Percentiles rank a stretch among this genome's conserved stretches.
Evolutionary conservation across 2,888 invertebrate genomes (phyloP).

Genomic region (Junonia oenone): DNA sequence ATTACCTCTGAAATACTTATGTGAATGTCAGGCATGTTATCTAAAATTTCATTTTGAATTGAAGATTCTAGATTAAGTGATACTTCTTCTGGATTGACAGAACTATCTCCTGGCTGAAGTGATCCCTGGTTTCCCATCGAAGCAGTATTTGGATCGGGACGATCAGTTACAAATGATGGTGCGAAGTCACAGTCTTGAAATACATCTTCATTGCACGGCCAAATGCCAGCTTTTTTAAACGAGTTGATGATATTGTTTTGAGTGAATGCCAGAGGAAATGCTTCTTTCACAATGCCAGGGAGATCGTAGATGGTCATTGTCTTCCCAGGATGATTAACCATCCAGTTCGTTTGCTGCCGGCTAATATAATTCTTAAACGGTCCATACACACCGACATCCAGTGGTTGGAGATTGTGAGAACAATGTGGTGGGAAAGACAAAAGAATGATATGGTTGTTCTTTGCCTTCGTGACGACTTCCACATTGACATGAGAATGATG

Average conservation of each 20-base stretch:
- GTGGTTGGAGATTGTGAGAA: constrained; percentile 44
- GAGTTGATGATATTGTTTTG: no score
- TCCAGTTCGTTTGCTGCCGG: constrained; percentile 16
- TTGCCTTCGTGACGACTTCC: constrained; percentile 24
- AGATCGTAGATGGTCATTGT: constrained; percentile 30
- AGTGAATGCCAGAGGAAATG: no score
- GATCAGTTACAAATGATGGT: constrained; percentile 1
- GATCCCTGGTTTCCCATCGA: not conserved
- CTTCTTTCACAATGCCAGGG: constrained; percentile 9
- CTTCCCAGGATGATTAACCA: constrained; percentile 24
- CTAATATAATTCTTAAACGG: constrained; percentile 29
- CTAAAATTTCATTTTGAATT: not conserved
- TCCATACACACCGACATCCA: constrained; percentile 39
- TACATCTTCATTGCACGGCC: constrained; percentile 29
- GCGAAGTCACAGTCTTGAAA: constrained; percentile 3
- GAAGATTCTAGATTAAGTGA: not conserved
- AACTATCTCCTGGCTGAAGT: not conserved
- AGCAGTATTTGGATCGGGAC: constrained; percentile 2
- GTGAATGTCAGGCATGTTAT: not conserved
- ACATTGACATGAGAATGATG: constrained; percentile 24
- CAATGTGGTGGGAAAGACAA: constrained; percentile 39
- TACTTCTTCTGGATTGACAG: not conserved
- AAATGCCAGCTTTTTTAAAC: no score
- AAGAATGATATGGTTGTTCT: constrained; percentile 24
- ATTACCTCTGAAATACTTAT: constrained; percentile 5